These are phyloP conservation scores for Eudyptes chrysolophus DNA, from an alignment of 2,113 vertebrate species.

Conservation along the genomic window DNA sequence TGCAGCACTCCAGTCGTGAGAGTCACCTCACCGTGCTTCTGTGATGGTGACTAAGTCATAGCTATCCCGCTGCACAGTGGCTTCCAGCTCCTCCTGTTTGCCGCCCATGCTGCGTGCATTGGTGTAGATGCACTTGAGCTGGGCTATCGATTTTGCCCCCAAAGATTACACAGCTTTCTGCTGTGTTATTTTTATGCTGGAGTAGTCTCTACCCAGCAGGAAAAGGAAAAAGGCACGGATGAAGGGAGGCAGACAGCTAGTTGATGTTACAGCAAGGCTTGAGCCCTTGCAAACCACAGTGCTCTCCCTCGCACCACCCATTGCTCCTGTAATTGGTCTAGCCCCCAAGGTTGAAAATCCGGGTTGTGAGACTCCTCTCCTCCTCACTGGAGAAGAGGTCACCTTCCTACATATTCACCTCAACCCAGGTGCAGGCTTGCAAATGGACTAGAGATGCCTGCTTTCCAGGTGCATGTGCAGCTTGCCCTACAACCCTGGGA, in stretches of 20 bases:
- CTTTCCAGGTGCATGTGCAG: neutral
- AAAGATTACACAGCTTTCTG: neutral
- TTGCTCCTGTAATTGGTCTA: neutral
- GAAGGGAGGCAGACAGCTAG: neutral
- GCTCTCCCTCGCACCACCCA: neutral
- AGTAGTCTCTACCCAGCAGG: neutral
- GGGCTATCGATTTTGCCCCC: too few relatives aligned
- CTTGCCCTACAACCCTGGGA: neutral
- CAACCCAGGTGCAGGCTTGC: rapidly evolving
- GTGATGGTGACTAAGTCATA: too few relatives aligned
- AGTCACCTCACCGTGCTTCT: too few relatives aligned
- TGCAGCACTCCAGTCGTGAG: too few relatives aligned
- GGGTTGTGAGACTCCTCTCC: neutral
- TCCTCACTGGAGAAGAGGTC: neutral
- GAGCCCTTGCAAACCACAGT: neutral
- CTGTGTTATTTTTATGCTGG: neutral
- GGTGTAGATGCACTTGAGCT: too few relatives aligned
- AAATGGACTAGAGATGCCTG: neutral
- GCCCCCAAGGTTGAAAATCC: neutral
- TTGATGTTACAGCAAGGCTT: neutral
- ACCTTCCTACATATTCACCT: neutral
- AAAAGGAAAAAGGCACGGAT: neutral
- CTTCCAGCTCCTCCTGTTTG: too few relatives aligned
- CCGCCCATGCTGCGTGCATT: too few relatives aligned
- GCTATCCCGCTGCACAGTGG: too few relatives aligned